Evolutionary conservation across 2,888 invertebrate genomes (phyloP), one percentile per base, ranked within the genome.

Genomic region (Mythimna impura): DNA sequence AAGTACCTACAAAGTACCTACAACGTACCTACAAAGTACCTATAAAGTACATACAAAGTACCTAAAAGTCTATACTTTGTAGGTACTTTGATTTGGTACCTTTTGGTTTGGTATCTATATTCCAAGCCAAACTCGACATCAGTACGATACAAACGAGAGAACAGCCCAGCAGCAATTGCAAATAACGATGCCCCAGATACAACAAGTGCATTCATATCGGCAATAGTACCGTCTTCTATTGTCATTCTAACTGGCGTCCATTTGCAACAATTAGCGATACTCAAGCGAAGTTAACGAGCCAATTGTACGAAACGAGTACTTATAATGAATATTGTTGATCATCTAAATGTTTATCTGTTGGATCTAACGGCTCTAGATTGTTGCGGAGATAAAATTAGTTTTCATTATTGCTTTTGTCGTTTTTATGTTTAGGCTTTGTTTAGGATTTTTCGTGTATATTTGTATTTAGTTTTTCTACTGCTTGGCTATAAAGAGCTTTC

Each of bases 181-280:
- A 90, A 89, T 87, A 88, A 84, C 85, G 86, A 86, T 89, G 89
- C 68, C 88, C 90, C 86, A 89, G 89, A 87, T 88, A 90, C 86
- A 85, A 81, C 84, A 85, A 89, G 82, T 86, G 87, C 83, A 87
- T 85, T 83, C 80, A 72, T 78, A 81, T 77, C 73, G 80, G 83
- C 86, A 74, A 86, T 82, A 81, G 80, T 78, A 76, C 74, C 22
- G 86, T 86, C 91, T 91, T 92, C 91, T 92, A 93, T 92, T 92
- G 91, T 92, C 88, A 85, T 89, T 55, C 89, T 89, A 92, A 93
- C 92, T 89, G 89, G 87, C 88, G 81, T 85, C 90, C 91, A 93
- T 94, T 95, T 93, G 94, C 94, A 92, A 93, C 94, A 94, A 95
- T 95, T 94, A 94, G 92, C 89, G 84, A 87, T 90, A 90, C 89